Conservation (phyloP, 2,888 invertebrate species). For the Hyposoter dolosus region DNA sequence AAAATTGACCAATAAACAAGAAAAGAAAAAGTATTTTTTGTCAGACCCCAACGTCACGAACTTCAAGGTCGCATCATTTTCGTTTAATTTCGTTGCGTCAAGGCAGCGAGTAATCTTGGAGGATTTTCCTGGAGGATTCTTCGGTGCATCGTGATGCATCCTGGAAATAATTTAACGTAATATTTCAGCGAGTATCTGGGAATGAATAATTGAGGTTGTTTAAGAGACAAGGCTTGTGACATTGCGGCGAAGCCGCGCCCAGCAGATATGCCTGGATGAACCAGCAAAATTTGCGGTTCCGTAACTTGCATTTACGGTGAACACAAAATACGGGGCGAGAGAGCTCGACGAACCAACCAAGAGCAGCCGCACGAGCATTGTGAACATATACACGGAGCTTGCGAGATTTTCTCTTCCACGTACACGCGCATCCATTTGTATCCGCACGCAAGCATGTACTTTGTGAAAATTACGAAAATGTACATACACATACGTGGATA, state of each 20-base stretch:
- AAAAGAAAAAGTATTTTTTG: no score
- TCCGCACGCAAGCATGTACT: not conserved
- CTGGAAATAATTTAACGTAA: slow-evolving; percentile 51
- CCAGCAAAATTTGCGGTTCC: slow-evolving; percentile 65
- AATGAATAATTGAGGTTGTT: not conserved
- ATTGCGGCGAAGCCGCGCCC: slow-evolving; percentile 44
- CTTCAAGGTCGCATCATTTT: no score
- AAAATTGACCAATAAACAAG: not conserved
- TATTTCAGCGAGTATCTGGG: slow-evolving; percentile 34
- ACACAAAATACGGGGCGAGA: slow-evolving; percentile 52
- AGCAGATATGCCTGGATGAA: slow-evolving; percentile 53
- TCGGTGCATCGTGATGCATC: slow-evolving; percentile 17
- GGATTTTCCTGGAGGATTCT: slow-evolving; percentile 7
- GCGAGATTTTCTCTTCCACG: slow-evolving; percentile 28
- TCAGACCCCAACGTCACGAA: no score
- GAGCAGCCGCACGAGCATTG: slow-evolving; percentile 5
- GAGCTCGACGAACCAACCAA: slow-evolving; percentile 33
- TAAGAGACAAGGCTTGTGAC: slow-evolving; percentile 12
- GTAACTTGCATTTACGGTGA: slow-evolving; percentile 53
- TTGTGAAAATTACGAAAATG: not conserved
- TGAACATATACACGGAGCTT: not conserved
- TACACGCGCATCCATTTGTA: not conserved
- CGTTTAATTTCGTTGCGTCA: no score
- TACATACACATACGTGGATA: not conserved
- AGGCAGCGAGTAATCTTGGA: not conserved